Conservation (phyloP, 2,888 invertebrate genomes). For the Deroplatys truncata region DNA sequence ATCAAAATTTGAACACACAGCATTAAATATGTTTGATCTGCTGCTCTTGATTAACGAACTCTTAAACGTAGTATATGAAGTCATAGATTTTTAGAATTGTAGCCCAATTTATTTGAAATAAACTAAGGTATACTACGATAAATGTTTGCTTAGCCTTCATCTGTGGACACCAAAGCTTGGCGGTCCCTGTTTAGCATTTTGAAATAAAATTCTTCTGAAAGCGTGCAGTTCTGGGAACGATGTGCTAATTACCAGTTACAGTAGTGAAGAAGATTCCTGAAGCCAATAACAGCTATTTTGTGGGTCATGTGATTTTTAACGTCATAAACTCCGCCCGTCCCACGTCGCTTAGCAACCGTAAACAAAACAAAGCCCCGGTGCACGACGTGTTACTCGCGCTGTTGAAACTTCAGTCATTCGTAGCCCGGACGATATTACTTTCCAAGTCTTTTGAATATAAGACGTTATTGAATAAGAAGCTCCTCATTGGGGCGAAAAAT, state of each 20-base stretch:
- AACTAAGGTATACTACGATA: no score
- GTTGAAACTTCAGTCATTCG: not conserved
- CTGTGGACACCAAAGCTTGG: no score
- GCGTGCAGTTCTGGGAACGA: no score
- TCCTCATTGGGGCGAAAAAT: not conserved
- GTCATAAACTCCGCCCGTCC: not conserved
- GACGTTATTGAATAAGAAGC: not conserved
- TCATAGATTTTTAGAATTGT: no score
- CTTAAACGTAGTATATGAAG: no score
- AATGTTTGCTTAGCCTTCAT: no score
- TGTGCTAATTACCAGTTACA: not conserved
- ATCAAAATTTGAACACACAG: no score
- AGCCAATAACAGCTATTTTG: not conserved
- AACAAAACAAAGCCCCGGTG: not conserved
- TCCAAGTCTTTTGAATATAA: not conserved
- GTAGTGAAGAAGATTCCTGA: not conserved
- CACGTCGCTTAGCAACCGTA: constrained; percentile 3
- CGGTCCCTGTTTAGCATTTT: no score
- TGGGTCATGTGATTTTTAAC: not conserved
- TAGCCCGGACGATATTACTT: not conserved
- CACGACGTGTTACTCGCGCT: not conserved
- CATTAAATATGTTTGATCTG: no score
- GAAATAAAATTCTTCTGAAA: not conserved
- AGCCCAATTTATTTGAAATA: no score
- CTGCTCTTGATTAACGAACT: no score